Evolutionary conservation across 2,113 vertebrate genomes (phyloP).

Genomic region (Onychorhynchus coronatus): DNA sequence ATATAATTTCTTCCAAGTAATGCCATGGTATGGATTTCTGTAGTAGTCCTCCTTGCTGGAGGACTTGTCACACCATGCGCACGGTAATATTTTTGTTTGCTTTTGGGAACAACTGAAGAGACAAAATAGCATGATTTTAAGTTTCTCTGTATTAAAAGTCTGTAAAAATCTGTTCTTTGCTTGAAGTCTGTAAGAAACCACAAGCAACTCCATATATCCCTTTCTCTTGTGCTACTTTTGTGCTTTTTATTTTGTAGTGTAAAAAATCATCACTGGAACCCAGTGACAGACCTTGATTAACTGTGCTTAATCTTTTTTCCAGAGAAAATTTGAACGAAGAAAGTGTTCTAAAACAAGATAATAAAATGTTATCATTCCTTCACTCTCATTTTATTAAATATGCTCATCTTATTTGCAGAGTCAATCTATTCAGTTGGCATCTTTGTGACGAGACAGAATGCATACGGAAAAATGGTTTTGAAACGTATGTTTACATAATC

Average conservation of each 20-base stretch:
- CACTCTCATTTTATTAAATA: conserved; percentile 13
- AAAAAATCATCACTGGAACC: background rate
- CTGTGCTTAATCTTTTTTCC: background rate
- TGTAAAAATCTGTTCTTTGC: background rate
- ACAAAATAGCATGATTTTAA: background rate
- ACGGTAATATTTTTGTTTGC: background rate
- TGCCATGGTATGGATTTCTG: background rate
- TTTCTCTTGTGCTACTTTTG: background rate
- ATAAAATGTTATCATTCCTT: background rate
- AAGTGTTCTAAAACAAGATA: background rate
- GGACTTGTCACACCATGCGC: background rate
- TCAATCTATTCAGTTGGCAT: background rate
- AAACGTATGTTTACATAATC: background rate
- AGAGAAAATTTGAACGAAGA: background rate
- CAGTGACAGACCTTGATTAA: background rate
- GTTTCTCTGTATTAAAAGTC: background rate
- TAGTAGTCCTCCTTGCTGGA: background rate
- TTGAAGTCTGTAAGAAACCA: background rate
- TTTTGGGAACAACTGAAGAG: background rate
- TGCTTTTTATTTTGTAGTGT: background rate
- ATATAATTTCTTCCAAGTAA: background rate
- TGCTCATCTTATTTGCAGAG: background rate
- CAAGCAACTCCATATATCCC: background rate
- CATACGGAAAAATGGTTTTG: background rate
- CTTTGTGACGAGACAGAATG: background rate